Conservation (phyloP, 2,888 invertebrate genomes). For the Prosapia bicincta region DNA sequence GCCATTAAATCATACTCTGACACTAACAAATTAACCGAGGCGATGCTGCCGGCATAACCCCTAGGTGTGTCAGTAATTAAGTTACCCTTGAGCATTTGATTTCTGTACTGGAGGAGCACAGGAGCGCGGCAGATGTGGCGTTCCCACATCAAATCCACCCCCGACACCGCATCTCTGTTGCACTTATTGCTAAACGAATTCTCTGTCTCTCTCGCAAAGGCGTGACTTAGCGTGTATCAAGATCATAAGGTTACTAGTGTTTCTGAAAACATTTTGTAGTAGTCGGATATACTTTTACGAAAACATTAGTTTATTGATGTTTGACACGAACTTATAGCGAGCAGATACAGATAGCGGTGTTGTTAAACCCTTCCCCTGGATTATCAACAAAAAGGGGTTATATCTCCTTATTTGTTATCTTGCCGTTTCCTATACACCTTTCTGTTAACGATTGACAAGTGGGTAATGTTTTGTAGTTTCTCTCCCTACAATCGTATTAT, state of each 20-base stretch:
- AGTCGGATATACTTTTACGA: not conserved
- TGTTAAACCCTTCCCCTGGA: not conserved
- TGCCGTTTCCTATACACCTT: no score
- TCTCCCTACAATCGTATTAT: no score
- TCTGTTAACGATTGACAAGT: no score
- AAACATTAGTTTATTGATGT: not conserved
- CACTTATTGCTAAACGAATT: not conserved
- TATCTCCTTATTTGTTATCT: no score
- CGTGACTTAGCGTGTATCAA: not conserved
- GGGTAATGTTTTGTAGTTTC: no score
- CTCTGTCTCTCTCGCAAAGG: not conserved
- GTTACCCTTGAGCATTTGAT: slow-evolving; percentile 27
- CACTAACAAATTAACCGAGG: not conserved
- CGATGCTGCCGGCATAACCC: slow-evolving; percentile 5
- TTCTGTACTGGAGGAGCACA: slow-evolving; percentile 18
- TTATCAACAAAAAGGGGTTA: not conserved
- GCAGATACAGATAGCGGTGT: not conserved
- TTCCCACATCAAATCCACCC: not conserved
- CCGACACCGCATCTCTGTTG: not conserved
- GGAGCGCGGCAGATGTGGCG: not conserved
- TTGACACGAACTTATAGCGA: not conserved
- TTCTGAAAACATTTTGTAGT: not conserved
- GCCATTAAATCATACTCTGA: not conserved
- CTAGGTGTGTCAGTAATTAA: slow-evolving; percentile 26
- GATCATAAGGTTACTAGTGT: not conserved